A percentile compares a stretch with the other conserved stretches of the same genome.
phyloP scores from a whole-genome alignment of 92 coral and sea anemone species.

The Montipora capitata region DNA sequence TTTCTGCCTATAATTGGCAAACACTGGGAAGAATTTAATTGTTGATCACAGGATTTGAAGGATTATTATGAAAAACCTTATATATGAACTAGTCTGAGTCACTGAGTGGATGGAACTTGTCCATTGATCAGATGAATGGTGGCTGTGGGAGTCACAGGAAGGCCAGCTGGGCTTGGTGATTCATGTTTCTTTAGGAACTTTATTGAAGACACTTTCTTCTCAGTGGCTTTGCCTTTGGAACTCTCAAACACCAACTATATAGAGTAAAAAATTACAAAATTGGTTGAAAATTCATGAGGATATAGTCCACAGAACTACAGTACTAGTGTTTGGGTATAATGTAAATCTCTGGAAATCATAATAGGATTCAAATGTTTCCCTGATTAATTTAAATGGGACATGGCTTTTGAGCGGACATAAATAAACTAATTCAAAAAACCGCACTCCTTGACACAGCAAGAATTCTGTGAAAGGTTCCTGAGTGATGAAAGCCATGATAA shows the following conservation, averaged over 20 bases:
- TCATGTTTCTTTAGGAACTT: constrained; percentile 80
- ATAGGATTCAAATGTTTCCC: too few species aligned
- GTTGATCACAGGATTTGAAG: constrained; percentile 24
- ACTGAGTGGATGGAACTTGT: constrained; percentile 55
- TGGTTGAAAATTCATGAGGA: too few species aligned
- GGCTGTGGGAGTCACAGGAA: constrained; percentile 58
- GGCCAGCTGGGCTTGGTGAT: constrained; percentile 52
- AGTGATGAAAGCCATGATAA: too few species aligned
- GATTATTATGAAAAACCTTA: background rate
- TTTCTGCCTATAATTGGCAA: background rate
- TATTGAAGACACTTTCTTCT: constrained; percentile 56
- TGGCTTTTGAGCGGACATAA: too few species aligned
- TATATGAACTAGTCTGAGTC: background rate
- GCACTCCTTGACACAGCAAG: too few species aligned
- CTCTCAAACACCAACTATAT: constrained; percentile 44
- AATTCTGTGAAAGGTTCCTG: too few species aligned
- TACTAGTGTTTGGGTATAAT: too few species aligned
- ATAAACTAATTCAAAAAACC: too few species aligned
- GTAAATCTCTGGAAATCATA: too few species aligned
- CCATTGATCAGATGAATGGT: constrained; percentile 76
- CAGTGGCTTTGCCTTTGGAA: constrained; percentile 39
- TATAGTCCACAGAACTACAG: too few species aligned
- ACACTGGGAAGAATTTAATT: background rate
- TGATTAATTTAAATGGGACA: too few species aligned
- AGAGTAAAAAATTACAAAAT: background rate